These are phyloP conservation scores for Babylonia areolata DNA, from an alignment of 1,140 invertebrate genomes.

Conservation along the genomic window DNA sequence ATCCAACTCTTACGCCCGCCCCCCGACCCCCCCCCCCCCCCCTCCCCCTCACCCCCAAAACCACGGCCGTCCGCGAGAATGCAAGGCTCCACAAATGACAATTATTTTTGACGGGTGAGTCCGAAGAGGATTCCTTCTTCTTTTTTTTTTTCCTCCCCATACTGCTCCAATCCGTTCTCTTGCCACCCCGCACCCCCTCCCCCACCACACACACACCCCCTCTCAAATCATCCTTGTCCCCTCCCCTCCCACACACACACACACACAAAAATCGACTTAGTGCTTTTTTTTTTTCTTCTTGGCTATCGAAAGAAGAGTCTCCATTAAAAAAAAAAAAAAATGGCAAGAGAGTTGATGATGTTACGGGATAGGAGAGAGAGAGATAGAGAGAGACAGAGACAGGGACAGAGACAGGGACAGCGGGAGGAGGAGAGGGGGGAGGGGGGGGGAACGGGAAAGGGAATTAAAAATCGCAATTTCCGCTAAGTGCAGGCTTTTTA, in stretches of 20 bases:
- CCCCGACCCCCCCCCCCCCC: not conserved
- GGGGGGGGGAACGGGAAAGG: not conserved
- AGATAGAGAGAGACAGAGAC: too few species aligned
- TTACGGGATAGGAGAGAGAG: too few species aligned
- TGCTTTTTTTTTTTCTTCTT: too few species aligned
- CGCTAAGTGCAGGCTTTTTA: slow-evolving; percentile 31
- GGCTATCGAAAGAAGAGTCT: too few species aligned
- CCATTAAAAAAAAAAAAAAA: too few species aligned
- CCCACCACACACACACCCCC: not conserved
- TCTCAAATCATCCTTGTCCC: not conserved
- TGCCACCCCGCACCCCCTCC: not conserved
- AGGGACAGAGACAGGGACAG: too few species aligned
- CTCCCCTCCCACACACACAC: too few species aligned
- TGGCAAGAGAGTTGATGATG: too few species aligned
- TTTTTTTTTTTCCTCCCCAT: not conserved
- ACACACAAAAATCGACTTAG: too few species aligned
- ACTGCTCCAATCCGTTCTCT: not conserved
- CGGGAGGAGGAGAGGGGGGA: not conserved
- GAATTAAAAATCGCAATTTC: slow-evolving; percentile 39
- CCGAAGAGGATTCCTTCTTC: too few species aligned
- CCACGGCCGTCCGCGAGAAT: slow-evolving; percentile 34
- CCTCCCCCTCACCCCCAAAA: not conserved
- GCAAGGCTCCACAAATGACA: slow-evolving; percentile 15
- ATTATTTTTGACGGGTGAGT: slow-evolving; percentile 31
- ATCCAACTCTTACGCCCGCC: not conserved